A percentile compares a stretch with the other conserved stretches of the same genome.
Evolutionary conservation across 2,888 invertebrate genomes (phyloP).

Genomic region (Xylota sylvarum): DNA sequence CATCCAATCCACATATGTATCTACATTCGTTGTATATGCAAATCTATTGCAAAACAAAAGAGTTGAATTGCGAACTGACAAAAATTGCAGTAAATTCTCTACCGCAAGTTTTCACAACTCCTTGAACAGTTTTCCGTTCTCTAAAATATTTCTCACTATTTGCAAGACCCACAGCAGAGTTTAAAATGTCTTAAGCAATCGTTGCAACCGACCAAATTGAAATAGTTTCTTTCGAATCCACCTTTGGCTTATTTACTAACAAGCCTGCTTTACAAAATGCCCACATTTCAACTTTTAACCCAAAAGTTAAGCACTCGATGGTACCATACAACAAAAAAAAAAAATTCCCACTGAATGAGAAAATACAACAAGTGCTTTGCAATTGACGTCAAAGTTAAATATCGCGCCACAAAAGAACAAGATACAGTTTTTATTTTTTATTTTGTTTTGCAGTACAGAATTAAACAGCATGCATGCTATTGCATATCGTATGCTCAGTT

Average conservation of each 20-base stretch:
- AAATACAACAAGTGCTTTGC: slow-evolving; percentile 61
- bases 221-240: slow-evolving; percentile 6
- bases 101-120: neutral
- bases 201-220: neutral
- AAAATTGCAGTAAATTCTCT: neutral
- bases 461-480: slow-evolving; percentile 51
- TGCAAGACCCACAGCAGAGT: slow-evolving; percentile 4
- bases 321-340: neutral
- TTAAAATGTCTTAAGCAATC: slow-evolving; percentile 8
- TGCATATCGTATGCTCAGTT: slow-evolving; percentile 32
- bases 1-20: neutral
- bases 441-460: slow-evolving; percentile 17
- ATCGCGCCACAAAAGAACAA: slow-evolving; percentile 56
- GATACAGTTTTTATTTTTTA: slow-evolving; percentile 21
- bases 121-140: neutral
- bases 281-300: slow-evolving; percentile 15
- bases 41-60: neutral
- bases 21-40: too few relatives aligned
- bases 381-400: slow-evolving; percentile 67
- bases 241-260: neutral
- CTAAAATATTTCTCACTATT: neutral
- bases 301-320: neutral
- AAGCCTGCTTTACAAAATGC: neutral
- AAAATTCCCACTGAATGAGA: slow-evolving; percentile 33
- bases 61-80: neutral